Base-by-base conservation (phyloP, 1,140 invertebrate species). In the Liolophura sinensis region DNA sequence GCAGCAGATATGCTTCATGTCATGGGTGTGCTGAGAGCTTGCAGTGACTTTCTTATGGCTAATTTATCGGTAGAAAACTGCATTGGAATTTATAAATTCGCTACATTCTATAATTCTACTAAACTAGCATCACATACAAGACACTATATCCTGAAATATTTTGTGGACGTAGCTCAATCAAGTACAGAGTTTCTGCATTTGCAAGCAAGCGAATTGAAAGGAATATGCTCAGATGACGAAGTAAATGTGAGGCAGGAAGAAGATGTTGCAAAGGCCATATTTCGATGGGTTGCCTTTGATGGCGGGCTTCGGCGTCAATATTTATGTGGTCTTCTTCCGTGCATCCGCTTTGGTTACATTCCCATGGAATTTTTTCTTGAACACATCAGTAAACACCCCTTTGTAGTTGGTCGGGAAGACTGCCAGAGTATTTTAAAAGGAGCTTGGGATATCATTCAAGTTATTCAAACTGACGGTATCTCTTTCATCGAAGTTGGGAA, bases 271-370 rank as follows among this genome's bases (percentile, higher is more conserved):
- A 94, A 92, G 84, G 95, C 96, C 11, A 93, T 97, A 51, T 96
- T 98, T 92, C 91, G 93, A 71, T 99, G 97, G 97, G 92, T 98
- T n/a, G 95, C 96, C 80, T 95, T 95, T 84, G 97, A 97, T 83
- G 92, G 96, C 24, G 90, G 91, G 0, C 94, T 96, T 78, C 84
- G 96, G 64, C 31, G 31, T 40, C 31, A 40, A 9, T 40, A 40
- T 9, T 40, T 40, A 9, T 40, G 31, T 9, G 31, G 31, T 9
- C 31, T 40, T 5, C 31, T 40, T 40, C 31, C 31, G 9, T 40
- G 31, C 31, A 40, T 40, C 9, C 31, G 31, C 31, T 40, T 40
- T 40, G 31, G 31, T 40, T 40, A 40, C 31, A 40, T 40, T 40
- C 31, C 31, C 31, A 40, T 40, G 31, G 31, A 40, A 9, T 40